Evolutionary conservation across 2,797 vertebrate species (phyloP), one percentile per base, ranked within the genome.

Genomic region (Peromyscus melanophrys): DNA sequence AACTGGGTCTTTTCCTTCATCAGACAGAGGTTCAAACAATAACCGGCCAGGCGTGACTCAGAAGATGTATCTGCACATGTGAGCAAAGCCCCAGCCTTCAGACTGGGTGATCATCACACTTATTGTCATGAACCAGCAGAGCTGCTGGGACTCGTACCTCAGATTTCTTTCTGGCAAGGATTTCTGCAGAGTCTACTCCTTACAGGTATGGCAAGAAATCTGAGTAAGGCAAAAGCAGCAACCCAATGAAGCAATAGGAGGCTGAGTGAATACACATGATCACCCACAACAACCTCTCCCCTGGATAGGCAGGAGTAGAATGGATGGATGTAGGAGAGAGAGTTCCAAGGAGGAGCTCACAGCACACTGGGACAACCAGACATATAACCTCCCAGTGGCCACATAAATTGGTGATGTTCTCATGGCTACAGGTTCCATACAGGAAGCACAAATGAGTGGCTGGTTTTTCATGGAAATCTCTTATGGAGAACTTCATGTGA

Each of bases 181-280:
- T 85, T 76, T 92, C 92, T 98, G 96, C 97, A 97, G 96, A 95
- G 87, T 92, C 89, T 4, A 77, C 94, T 96, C 82, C 95, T 96
- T 77, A 49, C 1, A 1, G 40, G 65, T 43, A 96, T 96, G 67
- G 69, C 63, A 92, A 94, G 67, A 96, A 52, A 89, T 86, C 96
- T 90, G 77, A 94, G 83, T 92, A 91, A 97, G 80, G 43, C 73
- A 83, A 90, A 14, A 90, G 84, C 29, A 87, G 52, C 85, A 80
- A 91, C 86, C n/a, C 89, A 81, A n/a, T 95, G 97, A 97, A 77
- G 94, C 95, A 97, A 73, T 57, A 89, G 27, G 19, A 57, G 71
- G 71, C 61, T 71, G 95, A 85, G 86, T 57, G 80, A 46, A 52
- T 1, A 1, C 1, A 11, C 67, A 0, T 27, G 81, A 85, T 31